These are phyloP conservation scores for Aphodius granarius DNA, from an alignment of 2,888 invertebrate genomes.

Conservation along the genomic window DNA sequence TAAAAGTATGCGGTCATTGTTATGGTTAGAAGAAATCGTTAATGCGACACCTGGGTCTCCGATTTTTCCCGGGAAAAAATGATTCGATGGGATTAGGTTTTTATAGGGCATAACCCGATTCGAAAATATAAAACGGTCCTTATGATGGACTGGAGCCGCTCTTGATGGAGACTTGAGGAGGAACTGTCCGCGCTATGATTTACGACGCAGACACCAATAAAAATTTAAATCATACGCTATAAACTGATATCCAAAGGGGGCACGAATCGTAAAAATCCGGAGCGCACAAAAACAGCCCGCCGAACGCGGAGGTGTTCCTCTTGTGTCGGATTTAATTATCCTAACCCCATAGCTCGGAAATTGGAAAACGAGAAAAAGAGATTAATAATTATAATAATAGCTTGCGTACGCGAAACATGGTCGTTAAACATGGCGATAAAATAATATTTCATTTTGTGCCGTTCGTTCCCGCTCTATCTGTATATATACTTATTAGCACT, in stretches of 20 bases:
- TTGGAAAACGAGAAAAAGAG: slow-evolving; percentile 14
- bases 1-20: neutral
- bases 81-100: neutral
- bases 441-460: slow-evolving; percentile 11
- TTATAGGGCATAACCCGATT: neutral
- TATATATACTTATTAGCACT: neutral
- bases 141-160: neutral
- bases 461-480: slow-evolving; percentile 6
- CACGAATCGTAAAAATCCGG: neutral
- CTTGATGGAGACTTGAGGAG: neutral
- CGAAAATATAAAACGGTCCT: neutral
- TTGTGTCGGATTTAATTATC: slow-evolving; percentile 8
- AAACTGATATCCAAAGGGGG: slow-evolving; percentile 44
- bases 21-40: neutral
- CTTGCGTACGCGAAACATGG: neutral
- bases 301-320: neutral
- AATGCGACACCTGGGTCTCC: neutral
- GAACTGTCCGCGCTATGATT: slow-evolving; percentile 39
- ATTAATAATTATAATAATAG: slow-evolving; percentile 15
- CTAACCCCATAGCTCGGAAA: slow-evolving; percentile 3
- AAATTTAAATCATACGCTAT: slow-evolving; percentile 52
- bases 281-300: neutral
- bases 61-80: neutral
- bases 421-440: slow-evolving; percentile 11
- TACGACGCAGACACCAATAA: slow-evolving; percentile 46